Percentiles rank a stretch among this genome's conserved stretches.
phyloP scores from a whole-genome alignment of 2,888 invertebrate species.

The Amphipoea oculea region DNA sequence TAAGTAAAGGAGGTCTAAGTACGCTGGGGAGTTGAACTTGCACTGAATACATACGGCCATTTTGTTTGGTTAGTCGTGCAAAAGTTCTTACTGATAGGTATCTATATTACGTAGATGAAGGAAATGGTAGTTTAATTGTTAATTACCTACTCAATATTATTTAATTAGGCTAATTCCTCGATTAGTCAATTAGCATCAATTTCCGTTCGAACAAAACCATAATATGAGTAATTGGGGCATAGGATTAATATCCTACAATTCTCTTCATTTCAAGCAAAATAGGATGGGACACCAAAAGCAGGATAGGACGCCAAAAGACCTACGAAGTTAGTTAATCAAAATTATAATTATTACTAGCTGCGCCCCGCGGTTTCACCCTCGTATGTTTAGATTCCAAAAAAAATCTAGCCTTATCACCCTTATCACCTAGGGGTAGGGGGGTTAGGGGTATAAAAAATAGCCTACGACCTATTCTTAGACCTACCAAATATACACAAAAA shows the following conservation, averaged over 20 bases:
- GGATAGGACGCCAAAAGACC: background rate
- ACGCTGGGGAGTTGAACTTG: slow-evolving; percentile 68
- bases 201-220: background rate
- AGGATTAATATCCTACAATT: background rate
- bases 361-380: too few relatives aligned
- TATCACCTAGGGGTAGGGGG: too few relatives aligned
- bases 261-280: background rate
- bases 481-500: too few relatives aligned
- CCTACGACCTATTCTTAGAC: too few relatives aligned
- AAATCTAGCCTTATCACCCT: too few relatives aligned
- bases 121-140: background rate
- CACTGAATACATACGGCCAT: slow-evolving; percentile 56
- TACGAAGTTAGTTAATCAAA: background rate
- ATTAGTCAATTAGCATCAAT: background rate
- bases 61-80: slow-evolving; percentile 12
- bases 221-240: background rate
- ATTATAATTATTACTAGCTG: background rate
- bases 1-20: slow-evolving; percentile 68
- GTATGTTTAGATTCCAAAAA: too few relatives aligned
- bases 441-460: too few relatives aligned
- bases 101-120: background rate
- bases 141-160: background rate
- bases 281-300: background rate
- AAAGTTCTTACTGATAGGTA: background rate
- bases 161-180: background rate